Base-by-base conservation (phyloP, 2,888 invertebrate species). In the Tineola bisselliella region DNA sequence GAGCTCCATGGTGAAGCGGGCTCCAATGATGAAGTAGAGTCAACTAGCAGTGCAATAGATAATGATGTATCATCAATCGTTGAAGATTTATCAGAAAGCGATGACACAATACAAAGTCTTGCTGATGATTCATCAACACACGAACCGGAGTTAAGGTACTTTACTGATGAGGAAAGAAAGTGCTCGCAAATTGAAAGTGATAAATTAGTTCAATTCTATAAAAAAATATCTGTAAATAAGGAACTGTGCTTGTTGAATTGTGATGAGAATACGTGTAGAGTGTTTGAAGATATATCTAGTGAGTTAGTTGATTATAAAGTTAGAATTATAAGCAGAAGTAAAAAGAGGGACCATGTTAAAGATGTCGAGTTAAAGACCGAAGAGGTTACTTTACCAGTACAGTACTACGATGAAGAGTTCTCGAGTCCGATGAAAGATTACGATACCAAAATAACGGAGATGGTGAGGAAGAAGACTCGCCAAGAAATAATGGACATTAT, bases 401-500 rank as follows among this genome's bases (percentile, higher is more conserved):
- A 81, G 1, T 65, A 44, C 61, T 30, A 38, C n/a, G 13, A 58
- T n/a, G 58, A 33, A 12, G 54, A 19, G 19, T 18, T 83, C 0
- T 81, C 82, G 33, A 87, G 86, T 68, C 87, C 86, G 0, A 74
- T 75, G 0, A 84, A 84, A 62, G 87, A 87, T 69, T 87, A 86
- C 61, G 80, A 83, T 66, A 75, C 81, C 1, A 84, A 79, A 68
- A 72, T 87, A 62, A 76, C 84, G 66, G 84, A 87, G 61, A 84
- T 81, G 78, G 79, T 87, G 0, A 82, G 79, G 17, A 83, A 77
- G 57, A 81, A 87, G 15, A 86, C 87, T 0, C 69, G 84, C 11
- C 79, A 84, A 66, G 77, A 88, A 70, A 83, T 88, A 2, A 80
- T 88, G 84, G 87, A 88, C 62, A 88, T 88, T 12, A 88, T 88